phyloP scores from a whole-genome alignment of 2,797 vertebrate species.

The Sebastes steindachneri region DNA sequence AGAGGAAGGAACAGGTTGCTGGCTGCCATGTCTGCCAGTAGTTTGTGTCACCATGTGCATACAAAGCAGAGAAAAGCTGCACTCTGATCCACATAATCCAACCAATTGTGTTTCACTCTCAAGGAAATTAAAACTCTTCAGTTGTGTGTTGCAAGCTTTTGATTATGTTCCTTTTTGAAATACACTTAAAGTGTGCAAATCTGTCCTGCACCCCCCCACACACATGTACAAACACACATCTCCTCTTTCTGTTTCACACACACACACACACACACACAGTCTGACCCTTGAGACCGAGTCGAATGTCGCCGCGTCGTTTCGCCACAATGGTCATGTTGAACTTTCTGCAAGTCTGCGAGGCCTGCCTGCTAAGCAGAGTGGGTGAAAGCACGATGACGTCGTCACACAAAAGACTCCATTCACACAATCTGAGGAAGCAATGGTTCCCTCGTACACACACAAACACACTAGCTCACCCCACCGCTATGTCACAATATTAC shows the following conservation, averaged over 20 bases:
- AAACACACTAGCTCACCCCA: slow-evolving; percentile 54
- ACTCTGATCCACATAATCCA: slow-evolving; percentile 53
- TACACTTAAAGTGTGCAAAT: neutral
- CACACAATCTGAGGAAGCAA: slow-evolving; percentile 67
- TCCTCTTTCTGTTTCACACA: neutral
- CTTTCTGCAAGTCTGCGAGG: slow-evolving; percentile 51
- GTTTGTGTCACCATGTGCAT: slow-evolving; percentile 9
- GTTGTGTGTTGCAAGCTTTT: slow-evolving; percentile 41
- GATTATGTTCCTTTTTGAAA: slow-evolving; percentile 39
- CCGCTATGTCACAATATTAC: slow-evolving; percentile 57
- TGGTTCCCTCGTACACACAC: slow-evolving; percentile 17
- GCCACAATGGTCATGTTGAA: slow-evolving; percentile 63
- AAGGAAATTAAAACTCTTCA: slow-evolving; percentile 20
- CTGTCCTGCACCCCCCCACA: neutral
- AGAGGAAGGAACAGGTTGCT: neutral
- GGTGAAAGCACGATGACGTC: slow-evolving; percentile 55
- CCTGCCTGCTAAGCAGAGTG: slow-evolving; percentile 57
- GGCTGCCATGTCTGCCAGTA: neutral
- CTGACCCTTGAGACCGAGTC: slow-evolving; percentile 29
- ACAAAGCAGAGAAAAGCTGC: slow-evolving; percentile 33
- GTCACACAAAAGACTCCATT: slow-evolving; percentile 73
- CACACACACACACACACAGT: slow-evolving; percentile 15
- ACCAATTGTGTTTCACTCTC: slow-evolving; percentile 18
- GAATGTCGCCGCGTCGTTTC: slow-evolving; percentile 30
- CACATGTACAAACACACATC: neutral